phyloP scores from a whole-genome alignment of 2,113 vertebrate genomes.

The Charadrius vociferus region DNA sequence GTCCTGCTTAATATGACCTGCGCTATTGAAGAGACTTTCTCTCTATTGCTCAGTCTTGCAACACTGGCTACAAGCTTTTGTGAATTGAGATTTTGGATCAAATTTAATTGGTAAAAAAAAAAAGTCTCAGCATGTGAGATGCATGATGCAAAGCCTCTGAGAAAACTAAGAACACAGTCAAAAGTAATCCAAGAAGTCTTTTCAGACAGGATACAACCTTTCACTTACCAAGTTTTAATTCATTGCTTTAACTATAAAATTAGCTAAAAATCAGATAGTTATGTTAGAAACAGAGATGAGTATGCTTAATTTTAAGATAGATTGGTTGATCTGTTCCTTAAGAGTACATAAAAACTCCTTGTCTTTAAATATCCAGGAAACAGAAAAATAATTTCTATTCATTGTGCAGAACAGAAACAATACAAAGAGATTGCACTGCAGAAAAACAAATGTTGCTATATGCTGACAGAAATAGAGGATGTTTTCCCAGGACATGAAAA shows the following conservation, averaged over 20 bases:
- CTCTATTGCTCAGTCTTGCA: background rate
- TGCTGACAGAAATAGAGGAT: background rate
- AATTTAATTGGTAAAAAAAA: background rate
- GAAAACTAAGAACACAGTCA: background rate
- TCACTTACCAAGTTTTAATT: background rate
- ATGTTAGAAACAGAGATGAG: background rate
- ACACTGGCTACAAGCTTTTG: background rate
- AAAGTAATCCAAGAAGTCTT: background rate
- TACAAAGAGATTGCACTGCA: background rate
- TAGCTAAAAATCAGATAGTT: background rate
- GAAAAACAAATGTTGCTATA: background rate
- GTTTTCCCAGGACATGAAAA: background rate
- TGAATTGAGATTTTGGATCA: background rate
- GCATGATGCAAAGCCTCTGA: background rate
- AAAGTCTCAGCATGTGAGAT: background rate
- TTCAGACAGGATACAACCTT: background rate
- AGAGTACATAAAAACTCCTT: background rate
- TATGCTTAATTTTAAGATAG: background rate
- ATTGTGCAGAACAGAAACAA: background rate
- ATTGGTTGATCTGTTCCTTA: background rate
- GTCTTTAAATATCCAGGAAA: background rate
- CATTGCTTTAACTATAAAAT: background rate
- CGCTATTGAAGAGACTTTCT: background rate
- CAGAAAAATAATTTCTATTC: background rate
- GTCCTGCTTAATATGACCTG: background rate